Conservation (phyloP, 1,140 invertebrate genomes). For the Cherax quadricarinatus region DNA sequence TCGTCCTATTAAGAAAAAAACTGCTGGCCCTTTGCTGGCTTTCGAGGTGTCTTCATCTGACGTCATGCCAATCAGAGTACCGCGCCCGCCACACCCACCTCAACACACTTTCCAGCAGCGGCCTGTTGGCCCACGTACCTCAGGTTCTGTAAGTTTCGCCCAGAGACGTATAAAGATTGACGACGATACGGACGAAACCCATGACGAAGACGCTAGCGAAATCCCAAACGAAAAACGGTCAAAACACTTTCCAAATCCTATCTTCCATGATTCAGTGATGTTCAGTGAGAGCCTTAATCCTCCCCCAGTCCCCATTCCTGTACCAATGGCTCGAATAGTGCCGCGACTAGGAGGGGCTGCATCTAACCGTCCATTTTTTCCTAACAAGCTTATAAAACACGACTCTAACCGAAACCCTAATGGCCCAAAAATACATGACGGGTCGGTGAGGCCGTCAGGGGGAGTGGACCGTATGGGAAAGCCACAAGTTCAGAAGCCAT, state of each 20-base stretch:
- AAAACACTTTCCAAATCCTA: background rate
- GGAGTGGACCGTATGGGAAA: constrained; percentile 36
- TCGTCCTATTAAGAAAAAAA: constrained; percentile 82
- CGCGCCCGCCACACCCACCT: constrained; percentile 15
- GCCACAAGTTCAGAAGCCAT: background rate
- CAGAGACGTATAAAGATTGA: constrained; percentile 76
- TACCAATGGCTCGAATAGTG: constrained; percentile 46
- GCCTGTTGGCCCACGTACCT: constrained; percentile 34
- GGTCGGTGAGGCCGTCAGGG: constrained; percentile 14
- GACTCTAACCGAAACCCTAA: background rate
- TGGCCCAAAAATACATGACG: background rate
- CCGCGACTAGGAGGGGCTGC: constrained; percentile 58
- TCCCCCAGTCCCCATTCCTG: constrained; percentile 36
- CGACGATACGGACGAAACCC: constrained; percentile 74
- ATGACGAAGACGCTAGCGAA: background rate
- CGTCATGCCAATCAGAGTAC: constrained; percentile 19
- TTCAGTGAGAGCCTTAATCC: constrained; percentile 44
- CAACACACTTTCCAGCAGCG: background rate
- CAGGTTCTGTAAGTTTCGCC: constrained; percentile 28
- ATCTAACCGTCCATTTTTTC: constrained; percentile 55
- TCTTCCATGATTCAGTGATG: constrained; percentile 32
- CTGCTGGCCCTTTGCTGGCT: constrained; percentile 46
- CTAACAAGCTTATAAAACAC: constrained; percentile 14
- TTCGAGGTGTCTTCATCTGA: constrained; percentile 63
- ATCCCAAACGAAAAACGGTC: background rate